Evolutionary conservation across 2,888 invertebrate species (phyloP).

Genomic region (Caprella mutica): DNA sequence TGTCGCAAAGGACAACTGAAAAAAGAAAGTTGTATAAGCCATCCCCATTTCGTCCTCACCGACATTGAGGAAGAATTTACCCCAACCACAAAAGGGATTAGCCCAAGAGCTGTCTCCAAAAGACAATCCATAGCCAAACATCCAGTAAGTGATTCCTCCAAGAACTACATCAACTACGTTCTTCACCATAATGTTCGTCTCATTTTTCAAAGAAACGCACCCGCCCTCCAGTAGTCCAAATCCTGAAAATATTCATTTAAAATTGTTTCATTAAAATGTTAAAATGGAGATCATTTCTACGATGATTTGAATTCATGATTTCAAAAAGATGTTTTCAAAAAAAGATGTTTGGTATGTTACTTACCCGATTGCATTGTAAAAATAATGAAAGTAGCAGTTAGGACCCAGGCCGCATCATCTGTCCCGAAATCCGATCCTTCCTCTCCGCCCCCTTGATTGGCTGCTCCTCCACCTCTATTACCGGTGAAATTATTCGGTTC

Average conservation of each 20-base stretch:
- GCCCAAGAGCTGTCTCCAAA: conserved; percentile 61
- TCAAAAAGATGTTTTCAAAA: neutral
- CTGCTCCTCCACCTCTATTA: conserved; percentile 25
- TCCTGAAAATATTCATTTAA: conserved; percentile 47
- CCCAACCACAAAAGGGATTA: conserved; percentile 70
- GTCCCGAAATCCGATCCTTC: conserved; percentile 6
- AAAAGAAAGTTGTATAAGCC: conserved; percentile 74
- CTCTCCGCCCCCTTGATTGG: neutral
- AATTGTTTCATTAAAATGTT: neutral
- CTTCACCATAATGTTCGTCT: conserved; percentile 96
- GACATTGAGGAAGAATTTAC: conserved; percentile 39
- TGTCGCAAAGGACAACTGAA: conserved; percentile 80
- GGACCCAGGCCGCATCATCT: conserved; percentile 79
- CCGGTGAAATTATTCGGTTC: conserved; percentile 2
- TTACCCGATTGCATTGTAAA: conserved; percentile 87
- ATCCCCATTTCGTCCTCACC: conserved; percentile 56
- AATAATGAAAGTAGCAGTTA: conserved; percentile 77
- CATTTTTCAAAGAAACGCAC: conserved; percentile 82
- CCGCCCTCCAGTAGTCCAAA: conserved; percentile 91
- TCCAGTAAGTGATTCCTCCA: conserved; percentile 86
- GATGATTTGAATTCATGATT: neutral
- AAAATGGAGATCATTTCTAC: neutral
- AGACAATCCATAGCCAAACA: conserved; percentile 83
- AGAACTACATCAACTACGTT: conserved; percentile 85
- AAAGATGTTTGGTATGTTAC: neutral